Evolutionary conservation across 1,140 invertebrate genomes (phyloP).

Genomic region (Papilio polytes): DNA sequence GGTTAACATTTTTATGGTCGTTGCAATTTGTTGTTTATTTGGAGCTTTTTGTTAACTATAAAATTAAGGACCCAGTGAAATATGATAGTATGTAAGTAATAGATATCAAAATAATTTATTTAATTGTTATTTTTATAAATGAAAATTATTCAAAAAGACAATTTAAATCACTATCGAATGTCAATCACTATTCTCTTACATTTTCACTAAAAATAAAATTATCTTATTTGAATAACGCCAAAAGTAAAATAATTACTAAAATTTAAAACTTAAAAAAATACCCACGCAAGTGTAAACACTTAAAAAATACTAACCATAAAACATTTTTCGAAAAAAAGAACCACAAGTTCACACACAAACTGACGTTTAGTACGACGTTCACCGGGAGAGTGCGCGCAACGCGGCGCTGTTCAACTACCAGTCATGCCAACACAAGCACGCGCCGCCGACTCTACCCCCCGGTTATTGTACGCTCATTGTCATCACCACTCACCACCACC

Average conservation of each 20-base stretch:
- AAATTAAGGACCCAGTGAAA: too few species aligned
- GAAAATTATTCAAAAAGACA: too few species aligned
- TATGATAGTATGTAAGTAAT: too few species aligned
- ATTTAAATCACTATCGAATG: too few species aligned
- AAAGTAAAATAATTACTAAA: slow-evolving; percentile 15
- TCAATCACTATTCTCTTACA: too few species aligned
- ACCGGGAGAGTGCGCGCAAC: not conserved
- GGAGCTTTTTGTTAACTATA: too few species aligned
- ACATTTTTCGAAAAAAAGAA: slow-evolving; percentile 31
- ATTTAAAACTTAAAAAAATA: not conserved
- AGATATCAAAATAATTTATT: too few species aligned
- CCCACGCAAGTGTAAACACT: not conserved
- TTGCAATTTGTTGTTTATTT: too few species aligned
- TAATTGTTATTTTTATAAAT: too few species aligned
- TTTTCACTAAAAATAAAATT: not conserved
- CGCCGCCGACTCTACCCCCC: not conserved
- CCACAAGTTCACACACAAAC: slow-evolving; percentile 19
- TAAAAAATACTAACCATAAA: slow-evolving; percentile 44
- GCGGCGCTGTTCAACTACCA: not conserved
- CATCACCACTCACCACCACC: not conserved
- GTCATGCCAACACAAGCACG: not conserved
- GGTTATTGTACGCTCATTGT: not conserved
- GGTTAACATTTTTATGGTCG: too few species aligned
- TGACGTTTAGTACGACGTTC: not conserved
- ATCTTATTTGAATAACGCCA: not conserved